These are phyloP conservation scores for Pachycephala philippinensis DNA, from an alignment of 2,113 vertebrate genomes.

Conservation along the genomic window DNA sequence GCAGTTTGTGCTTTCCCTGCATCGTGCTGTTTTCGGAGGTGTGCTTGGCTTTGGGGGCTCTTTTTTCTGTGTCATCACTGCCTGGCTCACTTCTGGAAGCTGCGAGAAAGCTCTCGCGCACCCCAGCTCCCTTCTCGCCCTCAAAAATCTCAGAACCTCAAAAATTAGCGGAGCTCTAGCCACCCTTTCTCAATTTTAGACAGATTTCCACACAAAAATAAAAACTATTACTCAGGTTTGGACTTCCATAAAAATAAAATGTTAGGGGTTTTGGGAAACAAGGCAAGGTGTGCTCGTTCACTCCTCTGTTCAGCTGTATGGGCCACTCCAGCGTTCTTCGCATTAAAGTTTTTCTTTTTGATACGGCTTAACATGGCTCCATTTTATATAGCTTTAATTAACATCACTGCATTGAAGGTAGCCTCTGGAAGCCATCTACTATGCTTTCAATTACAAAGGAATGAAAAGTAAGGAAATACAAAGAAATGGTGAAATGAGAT, in stretches of 20 bases:
- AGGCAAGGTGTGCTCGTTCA: rapidly evolving
- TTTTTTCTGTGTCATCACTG: rapidly evolving
- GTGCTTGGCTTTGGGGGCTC: too few relatives aligned
- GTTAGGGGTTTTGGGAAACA: background rate
- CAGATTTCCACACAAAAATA: background rate
- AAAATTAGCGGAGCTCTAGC: background rate
- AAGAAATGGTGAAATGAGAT: background rate
- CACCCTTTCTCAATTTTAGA: rapidly evolving
- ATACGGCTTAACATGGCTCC: background rate
- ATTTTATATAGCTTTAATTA: background rate
- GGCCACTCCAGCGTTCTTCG: background rate
- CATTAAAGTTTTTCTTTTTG: background rate
- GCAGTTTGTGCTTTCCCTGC: rapidly evolving
- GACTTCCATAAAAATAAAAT: background rate
- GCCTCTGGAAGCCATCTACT: background rate
- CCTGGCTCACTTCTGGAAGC: rapidly evolving
- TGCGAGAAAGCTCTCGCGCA: rapidly evolving
- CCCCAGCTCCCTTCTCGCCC: too few relatives aligned
- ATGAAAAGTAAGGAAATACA: background rate
- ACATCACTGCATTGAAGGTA: background rate
- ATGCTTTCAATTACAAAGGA: background rate
- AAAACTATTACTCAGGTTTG: background rate
- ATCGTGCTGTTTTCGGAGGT: rapidly evolving
- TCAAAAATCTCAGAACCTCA: background rate
- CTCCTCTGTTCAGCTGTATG: background rate